Evolutionary conservation across 2,113 vertebrate species (phyloP).

Genomic region (Hirundichthys speculiger): DNA sequence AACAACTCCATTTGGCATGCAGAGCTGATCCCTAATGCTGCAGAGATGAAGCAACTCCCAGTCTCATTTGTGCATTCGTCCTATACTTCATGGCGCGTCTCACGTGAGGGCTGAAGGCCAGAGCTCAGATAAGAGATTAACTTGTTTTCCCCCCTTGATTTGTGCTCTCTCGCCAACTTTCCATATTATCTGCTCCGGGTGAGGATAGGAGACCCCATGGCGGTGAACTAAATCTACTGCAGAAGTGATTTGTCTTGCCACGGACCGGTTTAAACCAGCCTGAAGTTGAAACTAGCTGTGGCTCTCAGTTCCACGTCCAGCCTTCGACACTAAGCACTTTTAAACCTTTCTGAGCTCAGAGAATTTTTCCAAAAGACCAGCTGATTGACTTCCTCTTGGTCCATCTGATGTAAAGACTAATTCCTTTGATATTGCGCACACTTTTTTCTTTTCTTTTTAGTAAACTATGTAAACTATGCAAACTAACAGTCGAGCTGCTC

Average conservation of each 20-base stretch:
- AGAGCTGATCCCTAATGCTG: conserved; percentile 8
- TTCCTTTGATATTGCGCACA: not conserved
- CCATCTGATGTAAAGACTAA: conserved; percentile 4
- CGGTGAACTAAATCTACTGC: conserved; percentile 41
- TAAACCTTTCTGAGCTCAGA: conserved; percentile 50
- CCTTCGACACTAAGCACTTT: conserved; percentile 41
- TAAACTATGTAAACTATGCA: too few species aligned
- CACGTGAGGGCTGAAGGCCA: not conserved
- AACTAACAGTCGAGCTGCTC: not conserved
- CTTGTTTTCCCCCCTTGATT: conserved; percentile 4
- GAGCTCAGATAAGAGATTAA: not conserved
- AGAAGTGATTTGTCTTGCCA: conserved; percentile 41
- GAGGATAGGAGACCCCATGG: conserved; percentile 29
- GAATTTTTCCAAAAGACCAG: conserved; percentile 13
- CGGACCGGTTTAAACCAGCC: conserved; percentile 70
- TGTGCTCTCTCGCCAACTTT: conserved; percentile 25
- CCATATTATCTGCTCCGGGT: conserved; percentile 21
- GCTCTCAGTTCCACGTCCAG: conserved; percentile 51
- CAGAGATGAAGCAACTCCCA: not conserved
- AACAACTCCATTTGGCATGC: conserved; percentile 5
- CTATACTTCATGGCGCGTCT: not conserved
- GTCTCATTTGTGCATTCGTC: not conserved
- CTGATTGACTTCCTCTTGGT: conserved; percentile 28
- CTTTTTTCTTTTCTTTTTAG: not conserved
- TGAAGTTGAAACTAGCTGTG: conserved; percentile 32